Evolutionary conservation across 2,888 invertebrate species (phyloP).

Genomic region (Syrphus vitripennis): DNA sequence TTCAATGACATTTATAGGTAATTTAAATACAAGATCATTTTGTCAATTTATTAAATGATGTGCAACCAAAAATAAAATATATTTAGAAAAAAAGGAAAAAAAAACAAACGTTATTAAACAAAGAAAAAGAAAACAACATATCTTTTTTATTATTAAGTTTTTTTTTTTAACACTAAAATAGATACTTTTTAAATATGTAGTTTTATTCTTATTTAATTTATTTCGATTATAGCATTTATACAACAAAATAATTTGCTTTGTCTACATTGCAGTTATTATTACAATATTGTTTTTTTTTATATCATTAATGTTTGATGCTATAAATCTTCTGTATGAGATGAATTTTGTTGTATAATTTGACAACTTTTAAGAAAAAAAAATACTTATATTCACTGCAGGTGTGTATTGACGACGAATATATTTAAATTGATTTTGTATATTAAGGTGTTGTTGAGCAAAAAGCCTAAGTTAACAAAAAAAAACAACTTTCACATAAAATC

Average conservation of each 20-base stretch:
- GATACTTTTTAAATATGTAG: conserved; percentile 33
- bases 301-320: conserved; percentile 4
- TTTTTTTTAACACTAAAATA: conserved; percentile 40
- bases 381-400: not conserved
- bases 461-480: not conserved
- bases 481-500: not conserved
- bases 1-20: conserved; percentile 44
- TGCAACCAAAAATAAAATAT: not conserved
- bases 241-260: conserved; percentile 8
- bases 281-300: conserved; percentile 5
- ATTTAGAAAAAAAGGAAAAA: conserved; percentile 6
- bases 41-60: conserved; percentile 5
- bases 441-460: conserved; percentile 5
- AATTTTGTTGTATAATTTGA: conserved; percentile 11
- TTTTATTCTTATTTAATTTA: conserved; percentile 30
- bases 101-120: not conserved
- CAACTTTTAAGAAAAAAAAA: conserved; percentile 13
- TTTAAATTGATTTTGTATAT: not conserved
- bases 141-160: not conserved
- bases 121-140: not conserved
- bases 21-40: conserved; percentile 15
- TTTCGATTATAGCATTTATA: conserved; percentile 10
- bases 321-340: conserved; percentile 28
- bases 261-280: conserved; percentile 31
- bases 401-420: conserved; percentile 21